phyloP scores from a whole-genome alignment of 2,888 invertebrate species.

The Caenorhabditis plicata region DNA sequence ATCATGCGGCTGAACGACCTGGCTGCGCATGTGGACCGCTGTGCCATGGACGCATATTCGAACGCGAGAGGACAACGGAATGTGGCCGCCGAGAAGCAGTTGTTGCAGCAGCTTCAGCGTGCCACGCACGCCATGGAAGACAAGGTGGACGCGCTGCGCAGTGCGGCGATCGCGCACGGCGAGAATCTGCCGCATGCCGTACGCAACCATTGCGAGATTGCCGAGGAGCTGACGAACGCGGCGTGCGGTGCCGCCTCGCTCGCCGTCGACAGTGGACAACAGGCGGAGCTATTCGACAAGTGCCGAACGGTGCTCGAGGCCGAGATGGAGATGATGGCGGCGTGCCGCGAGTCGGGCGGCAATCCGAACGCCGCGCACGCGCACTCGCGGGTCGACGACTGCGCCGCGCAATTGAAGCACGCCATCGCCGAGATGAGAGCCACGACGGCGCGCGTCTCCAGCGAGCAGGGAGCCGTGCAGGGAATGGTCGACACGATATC shows the following conservation, averaged over 20 bases:
- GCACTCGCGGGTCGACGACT: slow-evolving; percentile 83
- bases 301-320: slow-evolving; percentile 83
- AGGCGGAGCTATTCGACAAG: slow-evolving; percentile 79
- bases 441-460: slow-evolving; percentile 45
- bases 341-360: slow-evolving; percentile 85
- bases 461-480: slow-evolving; percentile 47
- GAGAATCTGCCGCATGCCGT: slow-evolving; percentile 87
- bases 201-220: slow-evolving; percentile 68
- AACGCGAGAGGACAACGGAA: slow-evolving; percentile 22
- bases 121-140: slow-evolving; percentile 81
- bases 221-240: slow-evolving; percentile 82
- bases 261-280: slow-evolving; percentile 66
- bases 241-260: slow-evolving; percentile 72
- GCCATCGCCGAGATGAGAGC: slow-evolving; percentile 78
- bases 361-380: slow-evolving; percentile 77
- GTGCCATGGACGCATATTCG: slow-evolving; percentile 31
- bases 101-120: slow-evolving; percentile 79
- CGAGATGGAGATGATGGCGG: slow-evolving; percentile 76
- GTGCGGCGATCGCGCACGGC: slow-evolving; percentile 73
- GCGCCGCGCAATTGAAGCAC: slow-evolving; percentile 77
- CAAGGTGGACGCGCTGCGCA: slow-evolving; percentile 67
- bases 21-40: slow-evolving; percentile 71
- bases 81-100: slow-evolving; percentile 48
- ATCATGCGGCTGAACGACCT: slow-evolving; percentile 68
- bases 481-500: slow-evolving; percentile 73